phyloP scores from a whole-genome alignment of 2,113 vertebrate genomes.

The Megalops atlanticus region DNA sequence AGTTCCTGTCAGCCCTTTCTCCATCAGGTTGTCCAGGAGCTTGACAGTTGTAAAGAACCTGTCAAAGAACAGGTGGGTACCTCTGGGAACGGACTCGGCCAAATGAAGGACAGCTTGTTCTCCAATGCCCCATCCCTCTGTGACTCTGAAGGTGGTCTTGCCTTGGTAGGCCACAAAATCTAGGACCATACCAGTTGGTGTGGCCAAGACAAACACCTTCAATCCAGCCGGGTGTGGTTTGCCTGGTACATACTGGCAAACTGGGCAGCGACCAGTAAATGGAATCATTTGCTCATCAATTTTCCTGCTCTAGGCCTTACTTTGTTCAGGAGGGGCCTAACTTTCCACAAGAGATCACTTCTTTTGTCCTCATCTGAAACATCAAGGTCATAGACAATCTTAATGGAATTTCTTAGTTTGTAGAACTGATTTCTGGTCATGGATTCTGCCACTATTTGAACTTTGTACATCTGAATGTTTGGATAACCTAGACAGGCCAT shows the following conservation, averaged over 20 bases:
- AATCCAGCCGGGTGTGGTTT: conserved; percentile 11
- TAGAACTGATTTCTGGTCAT: conserved; percentile 27
- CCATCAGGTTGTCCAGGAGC: conserved; percentile 5
- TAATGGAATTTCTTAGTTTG: conserved; percentile 25
- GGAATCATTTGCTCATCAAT: conserved; percentile 21
- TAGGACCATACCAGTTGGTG: background rate
- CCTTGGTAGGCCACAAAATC: background rate
- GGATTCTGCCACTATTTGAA: background rate
- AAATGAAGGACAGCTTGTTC: background rate
- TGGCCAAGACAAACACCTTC: conserved; percentile 4
- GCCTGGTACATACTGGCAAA: conserved; percentile 13
- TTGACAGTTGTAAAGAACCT: background rate
- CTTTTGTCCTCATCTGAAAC: conserved; percentile 30
- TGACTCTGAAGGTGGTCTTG: conserved; percentile 11
- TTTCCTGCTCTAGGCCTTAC: background rate
- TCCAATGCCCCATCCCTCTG: background rate
- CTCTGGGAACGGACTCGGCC: background rate
- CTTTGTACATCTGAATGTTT: conserved; percentile 9
- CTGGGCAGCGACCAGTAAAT: background rate
- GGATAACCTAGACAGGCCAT: conserved; percentile 4
- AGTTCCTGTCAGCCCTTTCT: background rate
- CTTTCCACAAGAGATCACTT: conserved; percentile 30
- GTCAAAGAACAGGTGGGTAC: too few species aligned
- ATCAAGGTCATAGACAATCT: conserved; percentile 36
- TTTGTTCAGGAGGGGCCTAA: conserved; percentile 7